These are phyloP conservation scores for Apotomis capreana DNA, from an alignment of 2,888 invertebrate genomes.

Conservation along the genomic window DNA sequence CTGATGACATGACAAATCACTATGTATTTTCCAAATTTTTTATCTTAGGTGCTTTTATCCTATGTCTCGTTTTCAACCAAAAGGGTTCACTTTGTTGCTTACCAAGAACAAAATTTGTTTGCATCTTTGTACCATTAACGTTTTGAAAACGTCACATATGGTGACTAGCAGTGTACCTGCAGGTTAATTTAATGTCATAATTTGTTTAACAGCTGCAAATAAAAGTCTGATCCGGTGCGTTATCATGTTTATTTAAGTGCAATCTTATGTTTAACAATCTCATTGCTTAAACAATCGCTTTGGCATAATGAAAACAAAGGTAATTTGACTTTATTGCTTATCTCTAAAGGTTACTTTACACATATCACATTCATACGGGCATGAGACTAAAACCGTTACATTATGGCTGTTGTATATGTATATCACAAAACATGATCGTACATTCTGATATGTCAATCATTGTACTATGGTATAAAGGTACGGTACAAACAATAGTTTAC, in stretches of 20 bases:
- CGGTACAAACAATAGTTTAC: too few relatives aligned
- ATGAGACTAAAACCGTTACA: slow-evolving; percentile 27
- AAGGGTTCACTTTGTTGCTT: too few relatives aligned
- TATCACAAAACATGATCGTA: slow-evolving; percentile 38
- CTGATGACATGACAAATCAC: too few relatives aligned
- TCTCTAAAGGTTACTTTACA: slow-evolving; percentile 21
- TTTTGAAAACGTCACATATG: too few relatives aligned
- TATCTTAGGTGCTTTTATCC: too few relatives aligned
- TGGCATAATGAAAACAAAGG: slow-evolving; percentile 55
- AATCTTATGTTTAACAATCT: slow-evolving; percentile 53
- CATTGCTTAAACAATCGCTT: slow-evolving; percentile 56
- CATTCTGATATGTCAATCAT: slow-evolving; percentile 27
- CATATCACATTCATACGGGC: slow-evolving; percentile 35
- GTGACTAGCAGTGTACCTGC: too few relatives aligned
- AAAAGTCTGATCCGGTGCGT: slow-evolving; percentile 48
- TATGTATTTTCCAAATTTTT: too few relatives aligned
- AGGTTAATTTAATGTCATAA: not conserved
- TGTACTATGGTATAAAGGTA: not conserved
- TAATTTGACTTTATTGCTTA: slow-evolving; percentile 23
- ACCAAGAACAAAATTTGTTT: too few relatives aligned
- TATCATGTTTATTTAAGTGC: slow-evolving; percentile 64
- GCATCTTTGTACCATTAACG: too few relatives aligned
- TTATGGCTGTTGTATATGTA: slow-evolving; percentile 5
- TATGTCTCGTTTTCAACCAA: too few relatives aligned
- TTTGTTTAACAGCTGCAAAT: slow-evolving; percentile 8